Evolutionary conservation across 2,113 vertebrate species (phyloP).

Genomic region (Thymallus thymallus): DNA sequence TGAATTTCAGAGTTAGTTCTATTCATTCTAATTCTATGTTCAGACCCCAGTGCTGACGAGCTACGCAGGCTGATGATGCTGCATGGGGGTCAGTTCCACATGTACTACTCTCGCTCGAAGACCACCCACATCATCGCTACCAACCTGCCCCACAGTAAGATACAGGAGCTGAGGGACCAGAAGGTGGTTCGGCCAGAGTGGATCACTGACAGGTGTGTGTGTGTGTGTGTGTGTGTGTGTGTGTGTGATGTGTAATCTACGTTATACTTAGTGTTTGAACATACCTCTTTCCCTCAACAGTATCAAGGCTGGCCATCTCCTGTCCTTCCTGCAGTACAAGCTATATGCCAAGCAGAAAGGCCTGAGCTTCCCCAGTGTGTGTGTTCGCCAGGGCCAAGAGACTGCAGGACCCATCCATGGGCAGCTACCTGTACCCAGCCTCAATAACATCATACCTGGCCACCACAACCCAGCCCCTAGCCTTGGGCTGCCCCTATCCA

Average conservation of each 20-base stretch:
- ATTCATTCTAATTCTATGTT: conserved; percentile 12
- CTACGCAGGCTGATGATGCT: conserved; percentile 93
- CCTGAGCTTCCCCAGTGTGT: conserved; percentile 79
- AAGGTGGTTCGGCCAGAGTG: conserved; percentile 94
- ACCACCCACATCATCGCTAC: conserved; percentile 96
- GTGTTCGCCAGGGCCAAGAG: conserved; percentile 73
- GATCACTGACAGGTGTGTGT: conserved; percentile 90
- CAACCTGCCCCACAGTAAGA: conserved; percentile 94
- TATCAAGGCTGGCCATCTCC: conserved; percentile 88
- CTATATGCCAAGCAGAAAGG: conserved; percentile 90
- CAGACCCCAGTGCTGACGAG: conserved; percentile 93
- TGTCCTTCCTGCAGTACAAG: conserved; percentile 89
- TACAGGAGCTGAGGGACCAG: conserved; percentile 89
- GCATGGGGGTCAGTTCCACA: conserved; percentile 93
- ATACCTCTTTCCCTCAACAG: conserved; percentile 56
- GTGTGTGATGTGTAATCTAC: not conserved
- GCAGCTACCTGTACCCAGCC: conserved; percentile 16
- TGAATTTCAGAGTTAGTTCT: too few relatives aligned
- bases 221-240: not conserved
- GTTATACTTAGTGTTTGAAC: not conserved
- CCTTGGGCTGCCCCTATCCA: conserved; percentile 32
- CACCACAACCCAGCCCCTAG: not conserved
- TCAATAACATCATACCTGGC: too few relatives aligned
- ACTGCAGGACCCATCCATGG: conserved; percentile 75
- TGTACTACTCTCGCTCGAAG: conserved; percentile 93